Evolutionary conservation across 30 jellyfish, hydroid and myxozoan species (phyloP), one percentile per base, ranked within the genome.

Genomic region (Phacellophora camtschatica): DNA sequence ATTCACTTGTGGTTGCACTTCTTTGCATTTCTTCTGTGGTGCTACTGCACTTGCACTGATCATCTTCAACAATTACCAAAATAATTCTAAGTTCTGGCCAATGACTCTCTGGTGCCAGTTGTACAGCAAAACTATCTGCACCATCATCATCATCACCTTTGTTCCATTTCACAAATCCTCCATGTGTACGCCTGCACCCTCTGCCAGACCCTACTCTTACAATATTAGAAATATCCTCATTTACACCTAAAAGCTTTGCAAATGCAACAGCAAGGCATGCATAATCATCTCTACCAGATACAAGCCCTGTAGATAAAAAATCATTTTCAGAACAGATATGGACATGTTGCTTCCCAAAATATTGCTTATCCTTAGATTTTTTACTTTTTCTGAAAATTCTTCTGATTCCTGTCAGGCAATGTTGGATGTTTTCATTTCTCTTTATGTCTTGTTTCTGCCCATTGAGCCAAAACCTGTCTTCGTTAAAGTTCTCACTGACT

Each of bases 191-290:
- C 37, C 99, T 58, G 71, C 97, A 87, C 36, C 97, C 99, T 48
- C 99, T 95, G 0, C 99, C 99, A 36, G 99, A 95, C 3, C 99
- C 99, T 34, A 71, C 92, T 76, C 99, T 92, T 42, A 95, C 96
- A 58, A 90, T 55, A 41, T 63, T 68, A 0, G 96, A 80, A 16
- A 83, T 81, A 23, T 90, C 90, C 3, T 43, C 32, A 5, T 41
- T 36, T 7, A 70, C 54, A 45, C 82, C 95, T 22, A 49, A 78
- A 2, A 90, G 81, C 67, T 66, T 77, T 16, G 96, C 83, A 31
- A 78, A 48, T 3, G 77, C 82, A 2, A 82, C 86, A 31, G 86
- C 55, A 7, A 94, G 80, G 23, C 96, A 84, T 2, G 97, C 97
- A 79, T 74, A 95, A 8, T 97, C 99, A 2, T 97, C 87, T 2